These are phyloP conservation scores for Calephelis nemesis DNA, from an alignment of 1,140 invertebrate genomes.

Conservation along the genomic window DNA sequence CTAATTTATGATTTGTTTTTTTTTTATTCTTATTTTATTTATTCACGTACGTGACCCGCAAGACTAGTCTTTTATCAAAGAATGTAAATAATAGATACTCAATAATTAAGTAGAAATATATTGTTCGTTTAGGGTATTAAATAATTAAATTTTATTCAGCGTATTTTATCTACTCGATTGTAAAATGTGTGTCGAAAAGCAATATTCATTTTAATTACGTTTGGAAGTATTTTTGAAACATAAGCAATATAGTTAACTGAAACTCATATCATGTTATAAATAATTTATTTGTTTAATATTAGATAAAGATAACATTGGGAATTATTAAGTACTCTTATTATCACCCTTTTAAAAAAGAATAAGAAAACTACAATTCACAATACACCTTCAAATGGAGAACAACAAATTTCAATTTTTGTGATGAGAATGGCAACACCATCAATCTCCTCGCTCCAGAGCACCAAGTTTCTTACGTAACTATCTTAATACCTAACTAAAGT, in stretches of 20 bases:
- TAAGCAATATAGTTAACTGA: constrained; percentile 4
- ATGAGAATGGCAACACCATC: too few species aligned
- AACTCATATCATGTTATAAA: constrained; percentile 8
- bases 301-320: not conserved
- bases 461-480: too few species aligned
- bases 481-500: too few species aligned
- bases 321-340: too few species aligned
- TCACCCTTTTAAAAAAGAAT: too few species aligned
- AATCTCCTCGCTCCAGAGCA: too few species aligned
- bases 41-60: constrained; percentile 34
- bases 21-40: constrained; percentile 30
- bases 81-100: constrained; percentile 75
- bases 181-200: constrained; percentile 35
- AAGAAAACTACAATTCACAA: not conserved
- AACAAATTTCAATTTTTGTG: too few species aligned
- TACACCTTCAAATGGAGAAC: not conserved
- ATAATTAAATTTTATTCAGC: constrained; percentile 58
- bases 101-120: constrained; percentile 73
- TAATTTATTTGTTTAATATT: constrained; percentile 6
- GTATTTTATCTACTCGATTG: constrained; percentile 42
- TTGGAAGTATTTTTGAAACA: constrained; percentile 5
- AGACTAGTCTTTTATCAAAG: constrained; percentile 69
- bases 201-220: constrained; percentile 29
- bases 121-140: constrained; percentile 70
- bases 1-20: constrained; percentile 27